phyloP scores from a whole-genome alignment of 1,140 invertebrate genomes.

The Caerostris darwini region DNA sequence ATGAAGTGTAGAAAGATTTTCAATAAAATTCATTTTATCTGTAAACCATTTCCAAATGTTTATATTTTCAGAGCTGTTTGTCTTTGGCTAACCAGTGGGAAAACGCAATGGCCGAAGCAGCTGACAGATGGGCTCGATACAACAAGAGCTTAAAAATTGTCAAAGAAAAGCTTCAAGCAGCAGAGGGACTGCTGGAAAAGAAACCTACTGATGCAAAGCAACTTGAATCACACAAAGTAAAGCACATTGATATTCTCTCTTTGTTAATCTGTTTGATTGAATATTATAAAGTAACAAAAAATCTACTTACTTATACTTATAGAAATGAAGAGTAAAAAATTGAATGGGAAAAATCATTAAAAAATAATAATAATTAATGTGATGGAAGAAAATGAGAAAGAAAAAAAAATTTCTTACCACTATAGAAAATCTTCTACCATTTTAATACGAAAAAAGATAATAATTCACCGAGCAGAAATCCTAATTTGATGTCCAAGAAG shows the following conservation, averaged over 20 bases:
- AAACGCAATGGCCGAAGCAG: slow-evolving; percentile 88
- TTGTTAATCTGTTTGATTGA: too few relatives aligned
- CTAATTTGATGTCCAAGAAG: too few relatives aligned
- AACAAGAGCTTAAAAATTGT: slow-evolving; percentile 89
- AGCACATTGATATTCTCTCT: neutral
- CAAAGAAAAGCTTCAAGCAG: slow-evolving; percentile 92
- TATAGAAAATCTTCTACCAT: too few relatives aligned
- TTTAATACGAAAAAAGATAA: too few relatives aligned
- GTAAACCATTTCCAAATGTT: neutral
- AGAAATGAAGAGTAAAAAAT: neutral
- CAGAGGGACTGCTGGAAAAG: slow-evolving; percentile 91
- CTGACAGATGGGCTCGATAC: slow-evolving; percentile 93
- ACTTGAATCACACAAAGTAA: slow-evolving; percentile 82
- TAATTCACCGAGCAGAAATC: too few relatives aligned
- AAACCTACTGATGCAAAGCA: slow-evolving; percentile 90
- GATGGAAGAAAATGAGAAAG: too few relatives aligned
- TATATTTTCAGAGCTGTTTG: slow-evolving; percentile 56
- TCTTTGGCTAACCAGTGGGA: slow-evolving; percentile 87
- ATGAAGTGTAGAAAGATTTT: too few relatives aligned
- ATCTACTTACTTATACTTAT: neutral
- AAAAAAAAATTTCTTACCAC: too few relatives aligned
- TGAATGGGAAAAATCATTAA: too few relatives aligned
- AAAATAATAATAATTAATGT: too few relatives aligned
- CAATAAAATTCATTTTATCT: too few relatives aligned
- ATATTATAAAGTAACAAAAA: too few relatives aligned